Conservation (phyloP, 2,113 vertebrate species). For the Triplophysa siluroides region DNA sequence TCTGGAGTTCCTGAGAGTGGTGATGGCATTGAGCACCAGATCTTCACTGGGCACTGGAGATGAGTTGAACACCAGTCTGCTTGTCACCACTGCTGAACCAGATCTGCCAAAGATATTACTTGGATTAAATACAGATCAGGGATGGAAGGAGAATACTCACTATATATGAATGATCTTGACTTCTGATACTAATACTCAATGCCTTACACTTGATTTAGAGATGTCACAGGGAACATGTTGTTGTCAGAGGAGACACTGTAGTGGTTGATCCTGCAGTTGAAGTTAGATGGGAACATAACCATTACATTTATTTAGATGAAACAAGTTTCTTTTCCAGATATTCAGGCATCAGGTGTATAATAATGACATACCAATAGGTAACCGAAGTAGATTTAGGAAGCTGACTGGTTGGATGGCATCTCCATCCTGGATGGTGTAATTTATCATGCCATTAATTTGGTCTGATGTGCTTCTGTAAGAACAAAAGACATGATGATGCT, state of each 20-base stretch:
- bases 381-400: not conserved
- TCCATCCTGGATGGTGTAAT: not conserved
- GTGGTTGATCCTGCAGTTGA: not conserved
- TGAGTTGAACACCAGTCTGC: no score
- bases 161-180: no score
- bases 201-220: not conserved
- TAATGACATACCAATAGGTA: not conserved
- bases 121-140: constrained; percentile 6
- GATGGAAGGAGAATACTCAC: not conserved
- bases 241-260: not conserved
- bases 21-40: no score
- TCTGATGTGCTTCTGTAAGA: not conserved
- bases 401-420: not conserved
- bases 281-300: no score
- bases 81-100: no score
- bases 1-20: no score
- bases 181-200: not conserved
- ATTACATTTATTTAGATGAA: no score
- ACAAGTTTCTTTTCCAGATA: not conserved
- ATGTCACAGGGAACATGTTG: not conserved
- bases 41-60: no score
- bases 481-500: not conserved
- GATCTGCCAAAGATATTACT: no score
- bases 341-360: no score
- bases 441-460: not conserved